Conservation (phyloP, 2,888 invertebrate genomes). For the Tipula lateralis region DNA sequence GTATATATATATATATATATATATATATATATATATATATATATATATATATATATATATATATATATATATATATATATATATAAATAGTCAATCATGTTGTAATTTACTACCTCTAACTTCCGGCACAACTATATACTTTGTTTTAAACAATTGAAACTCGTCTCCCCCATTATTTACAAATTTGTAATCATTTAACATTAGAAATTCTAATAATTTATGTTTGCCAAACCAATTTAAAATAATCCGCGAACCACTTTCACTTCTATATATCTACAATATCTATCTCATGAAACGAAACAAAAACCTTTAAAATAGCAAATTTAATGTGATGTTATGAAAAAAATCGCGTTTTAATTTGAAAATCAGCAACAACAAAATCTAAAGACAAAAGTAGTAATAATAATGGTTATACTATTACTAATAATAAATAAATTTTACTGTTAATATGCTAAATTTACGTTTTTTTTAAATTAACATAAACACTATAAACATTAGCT, state of each 20-base stretch:
- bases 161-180: not conserved
- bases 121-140: not conserved
- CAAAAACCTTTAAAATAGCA: not conserved
- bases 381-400: not conserved
- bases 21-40: too few relatives aligned
- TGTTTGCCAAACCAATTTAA: not conserved
- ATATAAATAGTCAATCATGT: too few relatives aligned
- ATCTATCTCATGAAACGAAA: not conserved
- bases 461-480: not conserved
- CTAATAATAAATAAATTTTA: not conserved
- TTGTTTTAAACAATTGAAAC: not conserved
- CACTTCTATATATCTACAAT: not conserved
- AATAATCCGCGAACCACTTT: not conserved
- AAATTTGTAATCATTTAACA: not conserved
- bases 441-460: not conserved
- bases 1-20: too few relatives aligned
- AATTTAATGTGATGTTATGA: not conserved
- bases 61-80: too few relatives aligned
- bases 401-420: not conserved
- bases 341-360: not conserved
- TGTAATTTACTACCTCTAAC: not conserved
- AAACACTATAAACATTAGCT: not conserved
- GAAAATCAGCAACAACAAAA: not conserved
- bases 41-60: too few relatives aligned
- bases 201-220: constrained; percentile 1